A percentile compares a stretch with the other conserved stretches of the same genome.
Conservation (phyloP, 2,797 vertebrate species). For the Merluccius polli region DNA sequence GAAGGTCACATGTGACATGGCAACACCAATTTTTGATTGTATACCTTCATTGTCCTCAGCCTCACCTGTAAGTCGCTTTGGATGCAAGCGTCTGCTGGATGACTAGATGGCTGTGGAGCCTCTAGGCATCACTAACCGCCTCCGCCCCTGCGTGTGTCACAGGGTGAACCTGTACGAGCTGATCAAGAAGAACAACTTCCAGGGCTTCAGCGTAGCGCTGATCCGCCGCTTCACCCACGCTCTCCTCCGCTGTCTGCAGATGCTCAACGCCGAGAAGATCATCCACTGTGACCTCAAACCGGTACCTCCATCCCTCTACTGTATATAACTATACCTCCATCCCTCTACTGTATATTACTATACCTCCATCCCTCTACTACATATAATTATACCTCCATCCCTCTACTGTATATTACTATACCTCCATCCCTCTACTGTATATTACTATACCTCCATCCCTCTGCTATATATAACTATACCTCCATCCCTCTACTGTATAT, state of each 20-base stretch:
- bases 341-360: no score
- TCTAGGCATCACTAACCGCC: background rate
- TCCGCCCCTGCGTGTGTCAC: slow-evolving; percentile 25
- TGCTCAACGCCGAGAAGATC: slow-evolving; percentile 88
- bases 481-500: background rate
- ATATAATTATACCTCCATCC: background rate
- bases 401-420: background rate
- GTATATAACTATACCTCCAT: background rate
- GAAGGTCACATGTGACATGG: background rate
- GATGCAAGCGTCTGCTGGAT: no score
- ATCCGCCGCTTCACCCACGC: slow-evolving; percentile 85
- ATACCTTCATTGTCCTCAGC: no score
- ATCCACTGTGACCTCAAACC: slow-evolving; percentile 96
- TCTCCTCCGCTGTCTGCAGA: slow-evolving; percentile 88
- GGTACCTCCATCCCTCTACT: slow-evolving; percentile 61
- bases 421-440: background rate
- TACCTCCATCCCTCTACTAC: background rate
- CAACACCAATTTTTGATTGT: no score
- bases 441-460: background rate
- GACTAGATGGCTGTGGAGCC: no score
- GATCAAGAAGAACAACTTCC: slow-evolving; percentile 94
- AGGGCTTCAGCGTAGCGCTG: slow-evolving; percentile 87
- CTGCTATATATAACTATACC: background rate
- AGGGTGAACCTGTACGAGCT: slow-evolving; percentile 92
- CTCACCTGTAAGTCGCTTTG: no score